These are phyloP conservation scores for Lagorchestes hirsutus DNA, from an alignment of 2,797 vertebrate genomes.

Conservation along the genomic window DNA sequence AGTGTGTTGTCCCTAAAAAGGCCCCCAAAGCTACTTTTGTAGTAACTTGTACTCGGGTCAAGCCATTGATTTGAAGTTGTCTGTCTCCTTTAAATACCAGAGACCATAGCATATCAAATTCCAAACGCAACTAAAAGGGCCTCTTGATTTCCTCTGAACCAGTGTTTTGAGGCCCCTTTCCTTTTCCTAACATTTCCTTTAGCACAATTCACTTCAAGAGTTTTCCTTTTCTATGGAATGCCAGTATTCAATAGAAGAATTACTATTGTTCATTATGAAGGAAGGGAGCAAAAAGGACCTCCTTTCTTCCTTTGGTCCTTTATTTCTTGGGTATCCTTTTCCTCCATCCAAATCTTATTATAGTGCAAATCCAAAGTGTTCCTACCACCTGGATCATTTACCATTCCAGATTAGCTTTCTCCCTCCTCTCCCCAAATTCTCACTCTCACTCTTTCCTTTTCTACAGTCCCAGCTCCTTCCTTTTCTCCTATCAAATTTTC, in stretches of 20 bases:
- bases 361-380: constrained; percentile 72
- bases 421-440: constrained; percentile 57
- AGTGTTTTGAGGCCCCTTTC: constrained; percentile 61
- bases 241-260: constrained; percentile 70
- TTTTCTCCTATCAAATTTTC: constrained; percentile 59
- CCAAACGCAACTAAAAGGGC: constrained; percentile 42
- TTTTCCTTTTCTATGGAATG: constrained; percentile 75
- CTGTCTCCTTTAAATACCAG: neutral
- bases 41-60: neutral
- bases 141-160: constrained; percentile 75
- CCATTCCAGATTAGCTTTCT: constrained; percentile 77
- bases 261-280: constrained; percentile 77
- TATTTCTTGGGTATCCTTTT: constrained; percentile 72
- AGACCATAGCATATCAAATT: neutral
- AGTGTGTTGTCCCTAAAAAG: neutral
- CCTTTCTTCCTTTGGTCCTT: constrained; percentile 65
- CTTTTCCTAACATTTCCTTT: constrained; percentile 67
- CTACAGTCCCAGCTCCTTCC: neutral
- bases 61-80: neutral
- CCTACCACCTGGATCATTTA: constrained; percentile 76
- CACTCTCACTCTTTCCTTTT: constrained; percentile 50
- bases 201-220: constrained; percentile 69
- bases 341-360: constrained; percentile 69
- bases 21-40: neutral
- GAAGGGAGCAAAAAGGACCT: constrained; percentile 38